These are phyloP conservation scores for Ornithorhynchus anatinus DNA, from an alignment of 2,113 vertebrate species.

Conservation along the genomic window DNA sequence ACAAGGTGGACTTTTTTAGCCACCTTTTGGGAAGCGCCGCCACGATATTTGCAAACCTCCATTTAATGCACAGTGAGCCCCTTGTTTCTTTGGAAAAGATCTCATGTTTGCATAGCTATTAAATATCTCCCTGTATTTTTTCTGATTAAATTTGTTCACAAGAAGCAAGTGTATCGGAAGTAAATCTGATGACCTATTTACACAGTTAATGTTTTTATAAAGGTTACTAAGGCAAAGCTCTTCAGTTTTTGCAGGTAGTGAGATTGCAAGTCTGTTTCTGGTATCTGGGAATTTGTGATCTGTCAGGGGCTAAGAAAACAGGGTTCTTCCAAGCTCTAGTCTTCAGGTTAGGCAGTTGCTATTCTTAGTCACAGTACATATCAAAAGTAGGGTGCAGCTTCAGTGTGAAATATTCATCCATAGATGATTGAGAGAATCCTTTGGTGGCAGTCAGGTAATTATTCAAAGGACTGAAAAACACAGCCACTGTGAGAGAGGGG, in stretches of 20 bases:
- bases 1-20: background rate
- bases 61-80: background rate
- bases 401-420: constrained; percentile 3
- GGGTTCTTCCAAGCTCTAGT: background rate
- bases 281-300: background rate
- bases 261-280: constrained; percentile 12
- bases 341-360: constrained; percentile 4
- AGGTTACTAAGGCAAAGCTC: background rate
- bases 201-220: constrained; percentile 20
- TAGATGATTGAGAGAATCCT: background rate
- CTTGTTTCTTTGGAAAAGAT: background rate
- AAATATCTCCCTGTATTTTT: background rate
- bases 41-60: background rate
- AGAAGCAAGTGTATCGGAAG: constrained; percentile 19
- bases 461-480: constrained; percentile 72
- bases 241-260: background rate
- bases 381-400: background rate
- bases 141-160: constrained; percentile 28
- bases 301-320: background rate
- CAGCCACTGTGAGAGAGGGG: constrained; percentile 66
- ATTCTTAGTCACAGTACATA: constrained; percentile 24
- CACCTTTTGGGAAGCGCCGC: background rate
- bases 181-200: constrained; percentile 18
- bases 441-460: background rate
- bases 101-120: background rate